phyloP scores from a whole-genome alignment of 2,113 vertebrate genomes.

The Cyanistes caeruleus region DNA sequence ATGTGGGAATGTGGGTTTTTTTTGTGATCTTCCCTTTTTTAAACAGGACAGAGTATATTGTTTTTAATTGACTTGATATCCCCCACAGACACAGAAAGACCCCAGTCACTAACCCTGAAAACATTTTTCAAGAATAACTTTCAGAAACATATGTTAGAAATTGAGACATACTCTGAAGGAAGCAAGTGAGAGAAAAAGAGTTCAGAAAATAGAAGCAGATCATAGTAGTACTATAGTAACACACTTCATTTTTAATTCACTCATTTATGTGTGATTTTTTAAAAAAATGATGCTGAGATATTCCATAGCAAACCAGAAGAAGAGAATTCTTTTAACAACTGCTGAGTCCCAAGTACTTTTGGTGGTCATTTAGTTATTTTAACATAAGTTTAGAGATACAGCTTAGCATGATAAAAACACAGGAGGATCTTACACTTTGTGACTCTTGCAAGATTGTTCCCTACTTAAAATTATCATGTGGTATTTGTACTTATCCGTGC shows the following conservation, averaged over 20 bases:
- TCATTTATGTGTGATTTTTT: background rate
- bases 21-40: background rate
- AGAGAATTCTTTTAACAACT: background rate
- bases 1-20: background rate
- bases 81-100: background rate
- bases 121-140: background rate
- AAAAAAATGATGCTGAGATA: background rate
- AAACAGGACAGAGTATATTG: background rate
- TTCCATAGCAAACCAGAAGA: background rate
- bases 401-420: background rate
- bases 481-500: background rate
- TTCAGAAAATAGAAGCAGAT: background rate
- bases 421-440: background rate
- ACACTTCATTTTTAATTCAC: background rate
- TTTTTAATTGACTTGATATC: background rate
- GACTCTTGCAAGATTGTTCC: background rate
- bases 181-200: background rate
- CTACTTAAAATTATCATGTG: background rate
- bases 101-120: background rate
- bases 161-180: background rate
- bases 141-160: background rate
- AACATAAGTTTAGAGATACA: background rate
- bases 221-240: background rate
- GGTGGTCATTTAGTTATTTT: background rate
- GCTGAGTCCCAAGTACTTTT: background rate